Evolutionary conservation across 2,797 vertebrate genomes (phyloP).

Genomic region (Myotis pilosus): DNA sequence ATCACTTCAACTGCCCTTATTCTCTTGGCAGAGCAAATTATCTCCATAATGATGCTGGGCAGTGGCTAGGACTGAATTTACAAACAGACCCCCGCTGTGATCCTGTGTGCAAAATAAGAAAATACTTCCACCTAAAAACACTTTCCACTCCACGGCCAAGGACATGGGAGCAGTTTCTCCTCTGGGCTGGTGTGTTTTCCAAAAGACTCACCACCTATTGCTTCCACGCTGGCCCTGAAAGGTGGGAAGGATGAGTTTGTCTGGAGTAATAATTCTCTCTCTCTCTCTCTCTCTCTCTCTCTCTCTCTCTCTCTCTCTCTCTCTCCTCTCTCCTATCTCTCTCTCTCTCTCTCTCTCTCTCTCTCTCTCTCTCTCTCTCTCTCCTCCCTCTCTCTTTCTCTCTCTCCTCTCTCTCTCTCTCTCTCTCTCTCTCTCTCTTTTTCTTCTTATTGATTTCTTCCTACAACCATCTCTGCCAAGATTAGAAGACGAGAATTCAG

Average conservation of each 20-base stretch:
- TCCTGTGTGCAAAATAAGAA: background rate
- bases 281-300: background rate
- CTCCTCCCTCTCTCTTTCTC: too few relatives aligned
- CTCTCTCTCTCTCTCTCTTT: background rate
- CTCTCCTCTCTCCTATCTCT: too few relatives aligned
- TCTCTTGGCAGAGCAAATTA: background rate
- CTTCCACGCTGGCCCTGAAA: background rate
- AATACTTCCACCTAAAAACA: background rate
- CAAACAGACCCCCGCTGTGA: background rate
- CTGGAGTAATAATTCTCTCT: background rate
- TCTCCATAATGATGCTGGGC: background rate
- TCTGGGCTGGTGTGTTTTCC: background rate
- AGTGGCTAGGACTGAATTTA: background rate
- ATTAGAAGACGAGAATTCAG: slow-evolving; percentile 43
- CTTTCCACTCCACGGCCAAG: background rate
- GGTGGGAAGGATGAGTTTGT: background rate
- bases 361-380: background rate
- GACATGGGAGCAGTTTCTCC: background rate
- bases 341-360: background rate
- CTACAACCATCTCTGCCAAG: slow-evolving; percentile 25
- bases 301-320: background rate
- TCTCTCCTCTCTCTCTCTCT: background rate
- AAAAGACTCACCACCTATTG: background rate
- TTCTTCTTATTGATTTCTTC: slow-evolving; percentile 59
- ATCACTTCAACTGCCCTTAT: background rate